Conservation (phyloP, 2,797 vertebrate genomes). For the Bothrops alternatus region DNA sequence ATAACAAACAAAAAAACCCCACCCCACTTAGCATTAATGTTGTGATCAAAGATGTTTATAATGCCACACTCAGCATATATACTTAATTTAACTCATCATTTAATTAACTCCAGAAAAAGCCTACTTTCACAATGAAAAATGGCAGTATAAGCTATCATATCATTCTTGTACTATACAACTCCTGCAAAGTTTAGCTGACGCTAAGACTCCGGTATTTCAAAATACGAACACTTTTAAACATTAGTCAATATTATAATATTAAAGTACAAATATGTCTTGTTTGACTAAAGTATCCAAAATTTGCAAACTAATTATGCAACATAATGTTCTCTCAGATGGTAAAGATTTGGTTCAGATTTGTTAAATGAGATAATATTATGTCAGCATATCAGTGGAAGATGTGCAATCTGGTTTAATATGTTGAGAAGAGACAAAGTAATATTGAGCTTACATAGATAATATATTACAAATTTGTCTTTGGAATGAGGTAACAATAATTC, state of each 20-base stretch:
- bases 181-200: constrained; percentile 20
- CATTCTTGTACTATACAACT: background rate
- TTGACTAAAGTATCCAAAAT: background rate
- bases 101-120: background rate
- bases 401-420: background rate
- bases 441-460: background rate
- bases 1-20: background rate
- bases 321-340: constrained; percentile 1
- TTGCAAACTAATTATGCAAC: background rate
- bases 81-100: background rate
- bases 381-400: constrained; percentile 1
- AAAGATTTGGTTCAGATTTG: constrained; percentile 22
- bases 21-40: background rate
- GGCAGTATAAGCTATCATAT: background rate
- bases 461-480: background rate
- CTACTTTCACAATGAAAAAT: background rate
- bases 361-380: background rate
- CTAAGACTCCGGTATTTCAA: constrained; percentile 14
- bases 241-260: background rate
- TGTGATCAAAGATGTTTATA: background rate
- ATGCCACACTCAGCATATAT: background rate
- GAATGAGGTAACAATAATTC: background rate
- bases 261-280: constrained; percentile 3
- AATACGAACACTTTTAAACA: background rate
- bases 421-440: constrained; percentile 15